Evolutionary conservation across 92 coral and sea anemone genomes (phyloP), one percentile per base, ranked within the genome.

Genomic region (Umimayanthus chanpuru): DNA sequence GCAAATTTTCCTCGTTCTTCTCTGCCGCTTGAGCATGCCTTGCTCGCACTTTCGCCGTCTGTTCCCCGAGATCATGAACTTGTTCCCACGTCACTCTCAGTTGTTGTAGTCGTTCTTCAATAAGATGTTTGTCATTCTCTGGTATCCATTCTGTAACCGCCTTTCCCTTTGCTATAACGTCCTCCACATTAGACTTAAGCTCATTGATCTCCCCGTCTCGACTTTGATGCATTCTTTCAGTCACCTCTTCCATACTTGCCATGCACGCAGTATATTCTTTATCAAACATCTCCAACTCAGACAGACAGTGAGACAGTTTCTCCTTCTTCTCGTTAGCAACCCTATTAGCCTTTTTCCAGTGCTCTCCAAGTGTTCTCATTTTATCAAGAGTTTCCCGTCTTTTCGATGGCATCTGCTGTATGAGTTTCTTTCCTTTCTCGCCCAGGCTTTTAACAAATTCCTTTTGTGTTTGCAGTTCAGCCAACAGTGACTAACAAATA

Each of bases 381-480:
- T 93, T 95, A 80, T 91, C 94, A 65, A 91, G 75, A 9, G 91
- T 88, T 81, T 89, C 96, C 12, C 95, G 89, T 82, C 89, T 86
- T 39, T 95, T 92, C 23, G 90, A 89, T 40, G 95, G 95, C 80
- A 83, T 90, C 50, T 89, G 90, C 68, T 90, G 89, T 32, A 90
- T 87, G 53, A 89, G 89, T 55, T 89, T 85, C 88, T 91, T 96
- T 12, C 95, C 99, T 84, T 93, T 95, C 76, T 93, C 94, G 81
- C 95, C 90, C 23, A 96, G 92, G 68, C 81, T 94, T 90, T 95
- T 94, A 39, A 96, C 91, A 84, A 93, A 93, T 56, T 96, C 99
- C 77, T 93, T 95, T 80, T 96, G 96, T 18, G 81, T 47, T 90
- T 94, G 94, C 78, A 96, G 89, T 70, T 95, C 97, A 23, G 91